Conservation (phyloP, 2,797 vertebrate genomes). For the Myotis myotis region DNA sequence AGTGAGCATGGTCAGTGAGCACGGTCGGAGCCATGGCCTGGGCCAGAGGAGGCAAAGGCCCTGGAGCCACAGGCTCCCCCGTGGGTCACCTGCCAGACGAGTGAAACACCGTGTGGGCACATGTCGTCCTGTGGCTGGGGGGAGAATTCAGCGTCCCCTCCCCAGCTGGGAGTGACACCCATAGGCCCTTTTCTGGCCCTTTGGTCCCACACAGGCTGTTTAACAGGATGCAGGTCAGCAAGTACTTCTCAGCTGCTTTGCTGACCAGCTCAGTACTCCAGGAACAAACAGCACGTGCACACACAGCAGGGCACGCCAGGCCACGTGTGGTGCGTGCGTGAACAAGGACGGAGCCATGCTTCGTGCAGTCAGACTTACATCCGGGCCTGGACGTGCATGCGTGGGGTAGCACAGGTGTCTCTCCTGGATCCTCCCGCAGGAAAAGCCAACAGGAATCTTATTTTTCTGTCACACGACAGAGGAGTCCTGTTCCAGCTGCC, state of each 20-base stretch:
- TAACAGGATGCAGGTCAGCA: no score
- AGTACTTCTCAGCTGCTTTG: neutral
- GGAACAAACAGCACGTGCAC: no score
- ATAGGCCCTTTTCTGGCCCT: neutral
- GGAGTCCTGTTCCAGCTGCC: neutral
- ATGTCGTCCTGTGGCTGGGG: neutral
- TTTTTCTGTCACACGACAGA: accelerated
- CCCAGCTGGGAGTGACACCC: neutral
- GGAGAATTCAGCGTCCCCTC: accelerated
- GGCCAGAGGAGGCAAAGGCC: neutral
- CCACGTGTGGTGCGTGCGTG: accelerated
- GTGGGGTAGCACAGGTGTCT: accelerated
- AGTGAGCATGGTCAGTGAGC: neutral
- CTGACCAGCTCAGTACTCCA: neutral
- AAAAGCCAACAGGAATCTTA: no score
- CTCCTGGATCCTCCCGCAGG: neutral
- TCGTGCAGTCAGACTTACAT: no score
- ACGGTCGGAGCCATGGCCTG: neutral
- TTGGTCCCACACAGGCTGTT: neutral
- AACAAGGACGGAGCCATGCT: accelerated
- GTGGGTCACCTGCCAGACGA: neutral
- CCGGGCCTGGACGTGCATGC: accelerated
- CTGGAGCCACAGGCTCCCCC: neutral
- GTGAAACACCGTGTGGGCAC: no score
- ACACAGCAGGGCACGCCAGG: neutral